These are phyloP conservation scores for Pedionomus torquatus DNA, from an alignment of 2,113 vertebrate genomes.

Conservation along the genomic window DNA sequence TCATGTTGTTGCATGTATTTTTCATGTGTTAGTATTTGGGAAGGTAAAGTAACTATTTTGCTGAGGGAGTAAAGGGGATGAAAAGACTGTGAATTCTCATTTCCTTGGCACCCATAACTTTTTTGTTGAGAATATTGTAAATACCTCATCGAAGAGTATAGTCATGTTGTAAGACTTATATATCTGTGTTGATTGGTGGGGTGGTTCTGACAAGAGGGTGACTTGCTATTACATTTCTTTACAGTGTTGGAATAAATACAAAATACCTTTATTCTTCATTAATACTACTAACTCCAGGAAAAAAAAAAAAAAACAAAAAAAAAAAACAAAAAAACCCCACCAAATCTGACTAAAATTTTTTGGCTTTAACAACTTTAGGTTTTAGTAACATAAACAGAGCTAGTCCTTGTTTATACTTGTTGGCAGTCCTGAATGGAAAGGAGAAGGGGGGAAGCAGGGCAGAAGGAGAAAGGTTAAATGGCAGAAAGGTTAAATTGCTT, in stretches of 20 bases:
- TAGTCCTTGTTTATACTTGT: background rate
- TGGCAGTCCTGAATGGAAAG: background rate
- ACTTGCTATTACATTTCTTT: background rate
- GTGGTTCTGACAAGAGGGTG: background rate
- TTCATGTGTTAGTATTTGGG: background rate
- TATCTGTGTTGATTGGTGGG: background rate
- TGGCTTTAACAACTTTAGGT: background rate
- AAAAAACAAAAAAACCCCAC: no score
- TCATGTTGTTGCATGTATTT: background rate
- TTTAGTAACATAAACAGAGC: background rate
- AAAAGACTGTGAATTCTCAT: background rate
- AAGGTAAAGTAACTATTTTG: background rate
- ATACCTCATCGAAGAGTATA: background rate
- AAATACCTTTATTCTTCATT: background rate
- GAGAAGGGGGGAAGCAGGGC: background rate
- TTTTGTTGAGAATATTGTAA: background rate
- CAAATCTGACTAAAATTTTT: background rate
- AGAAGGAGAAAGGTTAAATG: slow-evolving; percentile 56
- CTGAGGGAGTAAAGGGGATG: background rate
- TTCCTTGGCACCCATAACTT: background rate
- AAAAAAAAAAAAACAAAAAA: no score
- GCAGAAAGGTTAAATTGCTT: slow-evolving; percentile 62
- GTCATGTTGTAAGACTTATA: background rate
- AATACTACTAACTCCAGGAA: background rate
- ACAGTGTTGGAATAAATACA: background rate